A percentile compares a stretch with the other conserved stretches of the same genome.
phyloP scores from a whole-genome alignment of 35 echinoderm and acorn worm species.

The Lytechinus pictus region DNA sequence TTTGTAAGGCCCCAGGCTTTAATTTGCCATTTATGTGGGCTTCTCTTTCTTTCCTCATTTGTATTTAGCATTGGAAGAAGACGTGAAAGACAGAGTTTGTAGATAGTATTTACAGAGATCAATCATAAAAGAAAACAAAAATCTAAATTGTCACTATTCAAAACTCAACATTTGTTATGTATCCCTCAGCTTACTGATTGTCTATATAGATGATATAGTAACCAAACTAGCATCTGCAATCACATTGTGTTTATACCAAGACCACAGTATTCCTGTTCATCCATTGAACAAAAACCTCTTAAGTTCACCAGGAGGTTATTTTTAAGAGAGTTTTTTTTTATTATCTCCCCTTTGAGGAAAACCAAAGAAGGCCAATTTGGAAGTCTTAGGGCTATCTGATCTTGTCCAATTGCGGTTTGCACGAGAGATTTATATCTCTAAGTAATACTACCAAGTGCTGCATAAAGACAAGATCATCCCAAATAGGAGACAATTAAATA shows the following conservation, averaged over 20 bases:
- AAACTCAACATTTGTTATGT: not conserved
- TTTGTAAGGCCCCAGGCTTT: not conserved
- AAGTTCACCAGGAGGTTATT: not conserved
- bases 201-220: no score
- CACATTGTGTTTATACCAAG: no score
- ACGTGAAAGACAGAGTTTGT: not conserved
- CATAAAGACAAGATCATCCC: not conserved
- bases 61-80: not conserved
- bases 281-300: not conserved
- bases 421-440: slow-evolving; percentile 25
- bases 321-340: not conserved
- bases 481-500: not conserved
- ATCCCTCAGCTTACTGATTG: no score
- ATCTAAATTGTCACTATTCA: not conserved
- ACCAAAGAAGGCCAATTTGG: not conserved
- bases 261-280: no score
- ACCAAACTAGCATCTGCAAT: no score
- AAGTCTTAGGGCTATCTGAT: not conserved
- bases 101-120: not conserved
- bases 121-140: not conserved
- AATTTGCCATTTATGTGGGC: not conserved
- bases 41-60: not conserved
- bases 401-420: not conserved
- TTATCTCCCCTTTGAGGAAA: not conserved
- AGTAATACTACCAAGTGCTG: not conserved